Conservation (phyloP, 2,113 vertebrate genomes). For the Laterallus jamaicensis region DNA sequence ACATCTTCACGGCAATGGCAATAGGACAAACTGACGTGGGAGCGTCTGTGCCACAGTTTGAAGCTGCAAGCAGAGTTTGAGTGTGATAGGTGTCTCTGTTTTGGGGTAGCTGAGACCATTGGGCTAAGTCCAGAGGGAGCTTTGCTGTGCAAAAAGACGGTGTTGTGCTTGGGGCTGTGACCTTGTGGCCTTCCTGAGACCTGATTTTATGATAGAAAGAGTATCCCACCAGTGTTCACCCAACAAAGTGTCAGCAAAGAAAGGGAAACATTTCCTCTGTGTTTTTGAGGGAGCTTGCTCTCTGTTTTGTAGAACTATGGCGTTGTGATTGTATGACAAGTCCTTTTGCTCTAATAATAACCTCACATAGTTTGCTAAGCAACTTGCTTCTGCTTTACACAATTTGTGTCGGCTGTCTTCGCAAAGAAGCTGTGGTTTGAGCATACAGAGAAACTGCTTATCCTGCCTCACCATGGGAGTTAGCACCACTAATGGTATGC, state of each 20-base stretch:
- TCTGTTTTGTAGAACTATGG: neutral
- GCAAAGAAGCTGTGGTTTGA: neutral
- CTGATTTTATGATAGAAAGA: neutral
- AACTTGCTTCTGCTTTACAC: neutral
- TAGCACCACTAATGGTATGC: neutral
- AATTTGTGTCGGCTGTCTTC: neutral
- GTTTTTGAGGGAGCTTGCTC: neutral
- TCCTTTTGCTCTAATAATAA: neutral
- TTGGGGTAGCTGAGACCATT: rapidly evolving
- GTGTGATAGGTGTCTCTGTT: neutral
- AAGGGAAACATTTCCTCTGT: neutral
- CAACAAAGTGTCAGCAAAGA: neutral
- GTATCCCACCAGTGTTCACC: neutral
- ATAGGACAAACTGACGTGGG: rapidly evolving
- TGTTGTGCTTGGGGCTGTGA: neutral
- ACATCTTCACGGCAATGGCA: rapidly evolving
- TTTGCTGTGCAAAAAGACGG: rapidly evolving
- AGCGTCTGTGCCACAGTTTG: neutral
- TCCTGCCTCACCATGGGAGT: neutral
- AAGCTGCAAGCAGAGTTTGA: neutral
- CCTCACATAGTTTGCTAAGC: neutral
- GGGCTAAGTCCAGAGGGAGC: rapidly evolving
- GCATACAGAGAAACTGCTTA: neutral
- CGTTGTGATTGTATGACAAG: neutral
- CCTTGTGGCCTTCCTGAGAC: neutral